These are phyloP conservation scores for Harpalus rubripes DNA, from an alignment of 2,888 invertebrate species.

Conservation along the genomic window DNA sequence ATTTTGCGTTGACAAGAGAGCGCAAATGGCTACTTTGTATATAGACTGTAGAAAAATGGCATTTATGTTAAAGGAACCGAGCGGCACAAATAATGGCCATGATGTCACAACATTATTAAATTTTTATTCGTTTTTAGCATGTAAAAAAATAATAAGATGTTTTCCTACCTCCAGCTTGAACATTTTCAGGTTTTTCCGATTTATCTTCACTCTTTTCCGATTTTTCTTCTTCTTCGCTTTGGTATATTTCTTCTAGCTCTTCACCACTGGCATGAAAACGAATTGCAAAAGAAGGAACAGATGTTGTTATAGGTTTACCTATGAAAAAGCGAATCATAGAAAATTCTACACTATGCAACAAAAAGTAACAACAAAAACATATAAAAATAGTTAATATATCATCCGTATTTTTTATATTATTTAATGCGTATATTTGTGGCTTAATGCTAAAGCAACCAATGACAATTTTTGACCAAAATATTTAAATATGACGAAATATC, in stretches of 20 bases:
- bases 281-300: conserved; percentile 80
- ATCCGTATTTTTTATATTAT: background rate
- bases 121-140: background rate
- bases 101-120: background rate
- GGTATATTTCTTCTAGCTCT: conserved; percentile 85
- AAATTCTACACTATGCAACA: conserved; percentile 42
- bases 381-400: background rate
- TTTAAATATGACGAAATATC: too few species aligned
- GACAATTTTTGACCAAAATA: too few species aligned
- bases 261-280: conserved; percentile 89
- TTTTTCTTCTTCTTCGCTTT: conserved; percentile 80
- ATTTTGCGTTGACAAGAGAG: too few species aligned
- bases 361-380: conserved; percentile 15
- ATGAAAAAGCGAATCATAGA: conserved; percentile 40
- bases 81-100: too few species aligned
- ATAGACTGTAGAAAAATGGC: too few species aligned
- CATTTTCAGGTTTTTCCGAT: background rate
- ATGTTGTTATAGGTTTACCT: conserved; percentile 77
- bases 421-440: background rate
- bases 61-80: background rate
- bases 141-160: background rate
- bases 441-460: too few species aligned
- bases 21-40: too few species aligned
- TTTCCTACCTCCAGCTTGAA: background rate
- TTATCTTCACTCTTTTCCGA: conserved; percentile 68